phyloP scores from a whole-genome alignment of 2,113 vertebrate species.

The Psephotus haematonotus region DNA sequence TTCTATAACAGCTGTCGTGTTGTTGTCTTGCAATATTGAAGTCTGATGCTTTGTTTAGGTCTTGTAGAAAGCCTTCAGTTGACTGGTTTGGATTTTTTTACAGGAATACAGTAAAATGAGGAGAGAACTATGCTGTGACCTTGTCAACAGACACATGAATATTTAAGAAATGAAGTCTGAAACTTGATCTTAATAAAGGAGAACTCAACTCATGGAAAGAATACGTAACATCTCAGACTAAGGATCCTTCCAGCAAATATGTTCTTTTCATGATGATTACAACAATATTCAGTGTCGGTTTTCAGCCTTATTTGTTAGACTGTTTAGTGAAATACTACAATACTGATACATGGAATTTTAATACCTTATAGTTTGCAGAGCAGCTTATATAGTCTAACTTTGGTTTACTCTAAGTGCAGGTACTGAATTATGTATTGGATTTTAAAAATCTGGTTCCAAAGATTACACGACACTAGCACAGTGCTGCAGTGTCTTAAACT shows the following conservation, averaged over 20 bases:
- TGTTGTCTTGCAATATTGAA: background rate
- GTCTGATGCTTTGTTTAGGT: background rate
- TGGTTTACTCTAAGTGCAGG: background rate
- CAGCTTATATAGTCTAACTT: background rate
- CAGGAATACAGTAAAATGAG: constrained; percentile 8
- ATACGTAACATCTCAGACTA: background rate
- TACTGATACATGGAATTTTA: background rate
- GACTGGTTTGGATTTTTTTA: background rate
- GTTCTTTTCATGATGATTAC: background rate
- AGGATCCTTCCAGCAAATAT: background rate
- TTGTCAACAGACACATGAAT: background rate
- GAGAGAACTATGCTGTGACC: background rate
- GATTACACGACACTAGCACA: background rate
- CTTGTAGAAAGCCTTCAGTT: background rate
- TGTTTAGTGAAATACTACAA: background rate
- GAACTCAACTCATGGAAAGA: background rate
- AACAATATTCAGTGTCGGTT: background rate
- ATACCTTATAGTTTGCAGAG: background rate
- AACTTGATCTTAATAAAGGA: constrained; percentile 26
- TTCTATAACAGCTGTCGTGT: background rate
- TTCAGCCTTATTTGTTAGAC: background rate
- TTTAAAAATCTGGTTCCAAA: background rate
- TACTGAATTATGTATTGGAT: background rate
- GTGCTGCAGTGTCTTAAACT: background rate
- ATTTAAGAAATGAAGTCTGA: constrained; percentile 33